phyloP scores from a whole-genome alignment of 2,113 vertebrate species.

The Microcebus lehilahytsara region DNA sequence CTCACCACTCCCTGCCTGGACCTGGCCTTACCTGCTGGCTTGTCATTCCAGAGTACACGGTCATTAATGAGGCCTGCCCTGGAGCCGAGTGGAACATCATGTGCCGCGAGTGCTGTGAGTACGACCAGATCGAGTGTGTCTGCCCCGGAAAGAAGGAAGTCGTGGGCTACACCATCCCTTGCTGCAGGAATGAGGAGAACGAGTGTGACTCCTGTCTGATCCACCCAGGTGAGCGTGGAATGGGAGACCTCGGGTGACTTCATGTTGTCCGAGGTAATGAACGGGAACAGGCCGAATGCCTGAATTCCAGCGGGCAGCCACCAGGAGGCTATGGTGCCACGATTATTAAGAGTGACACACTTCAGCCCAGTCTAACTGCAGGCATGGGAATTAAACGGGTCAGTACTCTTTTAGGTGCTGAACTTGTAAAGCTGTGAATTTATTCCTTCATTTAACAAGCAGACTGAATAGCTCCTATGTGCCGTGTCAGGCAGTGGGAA shows the following conservation, averaged over 20 bases:
- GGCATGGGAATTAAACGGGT: not conserved
- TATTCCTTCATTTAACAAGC: not conserved
- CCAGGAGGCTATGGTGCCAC: not conserved
- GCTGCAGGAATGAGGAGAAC: slow-evolving; percentile 95
- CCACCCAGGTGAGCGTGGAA: slow-evolving; percentile 89
- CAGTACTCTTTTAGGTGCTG: not conserved
- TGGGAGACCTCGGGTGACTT: not conserved
- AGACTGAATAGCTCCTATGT: not conserved
- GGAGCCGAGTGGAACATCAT: slow-evolving; percentile 97
- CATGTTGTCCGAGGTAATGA: not conserved
- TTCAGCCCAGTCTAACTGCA: not conserved
- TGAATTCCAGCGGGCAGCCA: not conserved
- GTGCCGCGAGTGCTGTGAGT: slow-evolving; percentile 97
- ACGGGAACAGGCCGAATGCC: not conserved
- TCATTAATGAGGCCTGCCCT: slow-evolving; percentile 93
- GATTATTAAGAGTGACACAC: not conserved
- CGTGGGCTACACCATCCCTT: slow-evolving; percentile 97
- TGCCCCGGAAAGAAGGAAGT: slow-evolving; percentile 92
- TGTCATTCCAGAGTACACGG: slow-evolving; percentile 90
- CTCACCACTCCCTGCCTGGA: not conserved
- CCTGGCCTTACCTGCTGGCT: not conserved
- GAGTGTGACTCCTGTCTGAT: slow-evolving; percentile 98
- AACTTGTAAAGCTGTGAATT: not conserved
- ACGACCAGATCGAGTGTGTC: slow-evolving; percentile 93
- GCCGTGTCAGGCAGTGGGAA: not conserved